Conservation (phyloP, 2,888 invertebrate species). For the Liopterus haemorrhoidalis region DNA sequence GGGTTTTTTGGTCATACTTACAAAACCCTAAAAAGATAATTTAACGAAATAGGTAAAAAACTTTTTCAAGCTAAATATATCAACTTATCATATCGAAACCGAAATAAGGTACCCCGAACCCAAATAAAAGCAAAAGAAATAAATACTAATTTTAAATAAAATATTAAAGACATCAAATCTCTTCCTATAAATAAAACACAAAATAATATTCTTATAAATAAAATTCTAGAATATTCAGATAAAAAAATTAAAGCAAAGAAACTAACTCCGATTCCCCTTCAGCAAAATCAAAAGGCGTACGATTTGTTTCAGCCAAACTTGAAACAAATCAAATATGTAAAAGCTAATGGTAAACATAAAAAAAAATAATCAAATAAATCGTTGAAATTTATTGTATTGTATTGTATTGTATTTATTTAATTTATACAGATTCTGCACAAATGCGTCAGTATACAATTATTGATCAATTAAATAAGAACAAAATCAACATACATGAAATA, state of each 20-base stretch:
- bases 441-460: too few relatives aligned
- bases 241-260: constrained; percentile 72
- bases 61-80: constrained; percentile 63
- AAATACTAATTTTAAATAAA: constrained; percentile 53
- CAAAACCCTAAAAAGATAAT: constrained; percentile 57
- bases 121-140: constrained; percentile 60
- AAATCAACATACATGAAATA: too few relatives aligned
- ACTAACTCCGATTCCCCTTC: constrained; percentile 74
- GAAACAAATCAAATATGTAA: constrained; percentile 47
- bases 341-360: constrained; percentile 50
- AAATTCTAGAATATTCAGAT: constrained; percentile 63
- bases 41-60: constrained; percentile 59
- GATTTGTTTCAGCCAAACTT: constrained; percentile 65
- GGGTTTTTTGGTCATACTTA: too few relatives aligned
- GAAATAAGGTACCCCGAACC: constrained; percentile 61
- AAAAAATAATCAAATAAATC: constrained; percentile 51
- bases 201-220: constrained; percentile 61
- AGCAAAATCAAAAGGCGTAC: constrained; percentile 72
- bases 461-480: too few relatives aligned
- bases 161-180: constrained; percentile 46
- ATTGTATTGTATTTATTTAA: too few relatives aligned
- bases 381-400: constrained; percentile 48
- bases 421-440: too few relatives aligned
- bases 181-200: constrained; percentile 54
- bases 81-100: constrained; percentile 69